A percentile compares a stretch with the other conserved stretches of the same genome.
phyloP scores from a whole-genome alignment of 2,113 vertebrate genomes.

The rabbit (Oryctolagus cuniculus) region mOryCun1.1 NC_091453.1:61248001-61248500 shows the following conservation, averaged over 20 bases:
- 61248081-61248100: background rate
- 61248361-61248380: background rate
- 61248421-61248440: background rate
- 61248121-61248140: background rate
- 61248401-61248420: background rate
- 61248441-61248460: background rate
- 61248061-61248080: background rate
- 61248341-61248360: background rate
- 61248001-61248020: background rate
- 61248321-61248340: background rate
- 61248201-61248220: too few relatives aligned
- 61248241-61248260: background rate
- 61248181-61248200: too few relatives aligned
- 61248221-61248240: too few relatives aligned
- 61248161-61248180: background rate
- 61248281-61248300: background rate
- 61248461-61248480: background rate
- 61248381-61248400: background rate
- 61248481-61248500: background rate
- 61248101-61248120: too few relatives aligned
- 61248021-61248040: background rate
- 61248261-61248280: background rate
- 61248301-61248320: background rate
- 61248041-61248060: background rate
- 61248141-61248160: too few relatives aligned